Evolutionary conservation across 2,797 vertebrate genomes (phyloP).

Genomic region (Fringilla coelebs): DNA sequence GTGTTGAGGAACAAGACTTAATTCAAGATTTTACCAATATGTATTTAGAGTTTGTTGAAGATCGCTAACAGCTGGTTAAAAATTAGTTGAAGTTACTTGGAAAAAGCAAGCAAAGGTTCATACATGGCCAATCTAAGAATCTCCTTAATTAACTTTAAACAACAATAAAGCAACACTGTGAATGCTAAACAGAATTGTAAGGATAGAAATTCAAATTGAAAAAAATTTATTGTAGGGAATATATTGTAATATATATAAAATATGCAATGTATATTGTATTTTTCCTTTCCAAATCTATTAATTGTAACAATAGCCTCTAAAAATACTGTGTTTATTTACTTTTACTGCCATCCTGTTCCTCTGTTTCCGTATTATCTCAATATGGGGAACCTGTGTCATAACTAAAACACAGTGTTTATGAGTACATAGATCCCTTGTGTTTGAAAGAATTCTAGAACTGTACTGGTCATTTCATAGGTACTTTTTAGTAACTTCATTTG

Average conservation of each 20-base stretch:
- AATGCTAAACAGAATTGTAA: background rate
- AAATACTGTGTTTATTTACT: background rate
- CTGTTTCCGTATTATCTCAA: background rate
- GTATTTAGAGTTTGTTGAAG: background rate
- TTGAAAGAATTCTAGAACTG: background rate
- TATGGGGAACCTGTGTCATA: background rate
- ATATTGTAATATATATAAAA: background rate
- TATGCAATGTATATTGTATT: background rate
- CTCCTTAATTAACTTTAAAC: background rate
- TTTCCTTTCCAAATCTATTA: background rate
- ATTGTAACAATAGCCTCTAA: background rate
- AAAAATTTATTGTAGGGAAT: background rate
- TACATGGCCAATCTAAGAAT: background rate
- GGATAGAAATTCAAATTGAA: background rate
- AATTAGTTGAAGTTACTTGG: background rate
- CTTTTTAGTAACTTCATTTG: background rate
- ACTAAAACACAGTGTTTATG: background rate
- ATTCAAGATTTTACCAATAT: background rate
- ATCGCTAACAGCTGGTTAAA: background rate
- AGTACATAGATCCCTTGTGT: background rate
- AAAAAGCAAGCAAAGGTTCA: background rate
- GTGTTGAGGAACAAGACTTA: background rate
- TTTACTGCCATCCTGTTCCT: background rate
- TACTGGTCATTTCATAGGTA: background rate
- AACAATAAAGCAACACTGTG: background rate